Evolutionary conservation across 2,888 invertebrate genomes (phyloP).

Genomic region (Tridacna gigas): DNA sequence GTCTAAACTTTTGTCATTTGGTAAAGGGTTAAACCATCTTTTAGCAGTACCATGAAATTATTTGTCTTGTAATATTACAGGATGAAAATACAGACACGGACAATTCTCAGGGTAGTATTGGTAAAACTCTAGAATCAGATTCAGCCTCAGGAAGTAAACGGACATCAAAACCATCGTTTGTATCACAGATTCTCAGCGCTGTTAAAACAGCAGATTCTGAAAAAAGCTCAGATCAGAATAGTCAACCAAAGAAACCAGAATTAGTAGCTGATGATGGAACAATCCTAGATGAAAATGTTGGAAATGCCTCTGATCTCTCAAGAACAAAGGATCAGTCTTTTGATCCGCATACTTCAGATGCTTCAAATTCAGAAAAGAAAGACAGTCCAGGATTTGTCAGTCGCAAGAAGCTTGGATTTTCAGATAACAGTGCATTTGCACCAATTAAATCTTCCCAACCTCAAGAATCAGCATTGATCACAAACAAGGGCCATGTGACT

Average conservation of each 20-base stretch:
- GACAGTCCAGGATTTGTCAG: conserved; percentile 33
- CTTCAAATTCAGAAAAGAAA: conserved; percentile 9
- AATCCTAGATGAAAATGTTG: not conserved
- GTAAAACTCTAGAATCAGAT: too few relatives aligned
- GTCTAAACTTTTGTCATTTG: too few relatives aligned
- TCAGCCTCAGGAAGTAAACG: not conserved
- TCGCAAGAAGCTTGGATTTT: conserved; percentile 59
- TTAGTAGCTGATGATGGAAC: not conserved
- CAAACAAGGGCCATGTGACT: conserved; percentile 1
- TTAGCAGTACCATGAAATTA: too few relatives aligned
- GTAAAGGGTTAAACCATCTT: too few relatives aligned
- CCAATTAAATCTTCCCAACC: conserved; percentile 53
- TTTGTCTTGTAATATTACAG: too few relatives aligned
- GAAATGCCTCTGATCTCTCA: not conserved
- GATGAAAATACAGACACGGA: too few relatives aligned
- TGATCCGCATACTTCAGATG: not conserved
- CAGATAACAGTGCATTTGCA: conserved; percentile 66
- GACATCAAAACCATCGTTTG: conserved; percentile 39
- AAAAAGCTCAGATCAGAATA: not conserved
- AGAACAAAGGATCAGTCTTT: not conserved
- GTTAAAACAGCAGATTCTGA: conserved; percentile 19
- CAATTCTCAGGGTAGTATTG: too few relatives aligned
- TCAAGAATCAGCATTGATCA: not conserved
- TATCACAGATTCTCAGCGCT: conserved; percentile 55
- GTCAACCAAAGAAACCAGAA: not conserved